Percentiles rank a stretch among this genome's conserved stretches.
Conservation (phyloP, 2,888 invertebrate species). For the Smittia sp. region DNA sequence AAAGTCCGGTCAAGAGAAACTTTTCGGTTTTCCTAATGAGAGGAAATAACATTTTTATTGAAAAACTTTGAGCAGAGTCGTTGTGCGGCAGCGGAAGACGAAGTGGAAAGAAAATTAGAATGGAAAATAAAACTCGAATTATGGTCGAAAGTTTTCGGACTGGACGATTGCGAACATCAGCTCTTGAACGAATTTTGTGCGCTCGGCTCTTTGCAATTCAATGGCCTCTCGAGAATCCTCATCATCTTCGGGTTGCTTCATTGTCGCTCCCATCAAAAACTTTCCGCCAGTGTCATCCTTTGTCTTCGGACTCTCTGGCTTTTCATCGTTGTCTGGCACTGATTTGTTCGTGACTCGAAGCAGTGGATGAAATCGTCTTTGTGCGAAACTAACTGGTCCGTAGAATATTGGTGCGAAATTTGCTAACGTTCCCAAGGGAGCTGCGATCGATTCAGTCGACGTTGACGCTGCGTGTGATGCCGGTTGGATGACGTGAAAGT, state of each 20-base stretch:
- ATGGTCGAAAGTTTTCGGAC: constrained; percentile 22
- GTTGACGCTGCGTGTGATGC: not conserved
- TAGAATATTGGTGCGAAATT: too few relatives aligned
- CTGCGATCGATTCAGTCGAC: too few relatives aligned
- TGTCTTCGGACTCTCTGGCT: not conserved
- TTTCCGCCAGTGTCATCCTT: not conserved
- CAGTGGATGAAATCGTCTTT: not conserved
- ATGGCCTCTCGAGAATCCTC: constrained; percentile 21
- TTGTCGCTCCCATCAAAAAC: constrained; percentile 1
- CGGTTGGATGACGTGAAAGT: not conserved
- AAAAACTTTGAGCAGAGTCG: constrained; percentile 29
- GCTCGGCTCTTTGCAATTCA: constrained; percentile 6
- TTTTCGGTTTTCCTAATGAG: constrained; percentile 23
- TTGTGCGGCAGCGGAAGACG: not conserved
- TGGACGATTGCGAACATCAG: constrained; percentile 1
- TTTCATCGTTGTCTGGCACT: not conserved
- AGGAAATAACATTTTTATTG: constrained; percentile 37
- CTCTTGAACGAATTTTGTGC: not conserved
- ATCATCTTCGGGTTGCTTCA: not conserved
- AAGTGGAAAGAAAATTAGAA: constrained; percentile 13
- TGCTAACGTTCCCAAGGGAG: too few relatives aligned
- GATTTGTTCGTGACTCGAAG: not conserved
- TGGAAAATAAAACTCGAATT: constrained; percentile 31
- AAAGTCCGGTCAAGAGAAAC: constrained; percentile 26
- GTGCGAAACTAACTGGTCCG: not conserved